Evolutionary conservation across 2,113 vertebrate genomes (phyloP), one percentile per base, ranked within the genome.

Genomic region (Oncorhynchus nerka): DNA sequence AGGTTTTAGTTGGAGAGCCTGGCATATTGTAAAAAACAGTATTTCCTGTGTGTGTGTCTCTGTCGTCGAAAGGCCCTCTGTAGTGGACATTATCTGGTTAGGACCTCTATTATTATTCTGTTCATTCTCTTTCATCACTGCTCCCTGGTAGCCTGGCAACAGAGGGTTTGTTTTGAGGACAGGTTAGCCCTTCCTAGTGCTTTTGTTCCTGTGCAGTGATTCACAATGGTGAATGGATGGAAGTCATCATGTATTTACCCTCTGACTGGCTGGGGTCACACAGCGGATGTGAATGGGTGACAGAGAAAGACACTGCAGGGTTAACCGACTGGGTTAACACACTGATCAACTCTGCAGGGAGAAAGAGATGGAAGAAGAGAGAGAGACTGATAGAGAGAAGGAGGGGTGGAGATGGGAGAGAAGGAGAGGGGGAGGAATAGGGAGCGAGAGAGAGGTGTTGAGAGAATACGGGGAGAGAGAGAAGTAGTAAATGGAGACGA

Each of bases 71-170:
- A 55, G 51, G 4, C 51, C 51, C 16, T 19, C 51, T 55, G 4
- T 5, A 19, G 16, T 16, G 51, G 16, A 55, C 51, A 55, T 55
- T 19, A 19, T 19, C 51, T 19, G 16, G 84, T 87, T 89, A 82
- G 89, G 78, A 48, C 80, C 76, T 90, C 89, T 83, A 89, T 92
- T 81, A 81, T 62, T 66, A 68, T 85, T 80, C 83, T 39, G 61
- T 75, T 69, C 65, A 70, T 24, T 71, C 22, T 4, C 32, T 19
- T 48, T 20, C 61, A 70, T 73, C 49, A 76, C 30, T 79, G 24
- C 28, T 26, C 22, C 22, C 49, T 64, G 15, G 34, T 64, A 70
- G 34, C 59, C 57, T 51, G 65, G 59, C 70, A 34, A 70, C n/a
- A 22, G 45, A 62, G 19, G n/a, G 13, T 62, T 68, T 68, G 66